These are phyloP conservation scores for Cynoglossus semilaevis DNA, from an alignment of 2,113 vertebrate genomes.

Conservation along the genomic window DNA sequence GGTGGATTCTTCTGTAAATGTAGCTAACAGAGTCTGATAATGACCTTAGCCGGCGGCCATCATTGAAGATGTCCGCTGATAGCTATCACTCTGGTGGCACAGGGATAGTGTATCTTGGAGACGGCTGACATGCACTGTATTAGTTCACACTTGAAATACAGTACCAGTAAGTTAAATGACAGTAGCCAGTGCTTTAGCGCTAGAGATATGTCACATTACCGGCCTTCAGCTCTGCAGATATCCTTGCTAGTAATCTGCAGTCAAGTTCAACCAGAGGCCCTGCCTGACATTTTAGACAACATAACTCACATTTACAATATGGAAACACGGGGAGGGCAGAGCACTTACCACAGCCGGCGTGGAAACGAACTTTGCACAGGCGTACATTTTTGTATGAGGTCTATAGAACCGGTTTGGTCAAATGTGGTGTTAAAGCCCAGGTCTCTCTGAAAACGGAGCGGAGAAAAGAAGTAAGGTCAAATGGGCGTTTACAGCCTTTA, in stretches of 20 bases:
- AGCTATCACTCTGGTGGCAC: background rate
- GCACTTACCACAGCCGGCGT: conserved; percentile 88
- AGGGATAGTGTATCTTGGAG: rapidly evolving
- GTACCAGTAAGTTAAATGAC: rapidly evolving
- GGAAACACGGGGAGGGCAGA: rapidly evolving
- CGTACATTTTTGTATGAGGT: conserved; percentile 80
- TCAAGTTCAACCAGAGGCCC: conserved; percentile 73
- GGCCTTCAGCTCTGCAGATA: conserved; percentile 56
- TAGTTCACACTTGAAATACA: rapidly evolving
- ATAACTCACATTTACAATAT: background rate
- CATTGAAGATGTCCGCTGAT: background rate
- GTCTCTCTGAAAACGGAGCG: conserved; percentile 72
- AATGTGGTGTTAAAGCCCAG: conserved; percentile 66
- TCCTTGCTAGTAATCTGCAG: conserved; percentile 54
- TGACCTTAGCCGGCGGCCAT: conserved; percentile 61
- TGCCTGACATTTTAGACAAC: background rate
- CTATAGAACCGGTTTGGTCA: conserved; percentile 59
- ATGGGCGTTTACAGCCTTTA: conserved; percentile 39
- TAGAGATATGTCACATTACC: conserved; percentile 23
- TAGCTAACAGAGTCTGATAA: conserved; percentile 15
- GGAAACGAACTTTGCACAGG: conserved; percentile 89
- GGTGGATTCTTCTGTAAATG: background rate
- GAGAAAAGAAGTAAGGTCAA: conserved; percentile 79
- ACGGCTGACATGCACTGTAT: background rate
- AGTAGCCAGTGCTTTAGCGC: conserved; percentile 19